These are phyloP conservation scores for Chaunax sp. DNA, from an alignment of 2,797 vertebrate genomes.

Conservation along the genomic window DNA sequence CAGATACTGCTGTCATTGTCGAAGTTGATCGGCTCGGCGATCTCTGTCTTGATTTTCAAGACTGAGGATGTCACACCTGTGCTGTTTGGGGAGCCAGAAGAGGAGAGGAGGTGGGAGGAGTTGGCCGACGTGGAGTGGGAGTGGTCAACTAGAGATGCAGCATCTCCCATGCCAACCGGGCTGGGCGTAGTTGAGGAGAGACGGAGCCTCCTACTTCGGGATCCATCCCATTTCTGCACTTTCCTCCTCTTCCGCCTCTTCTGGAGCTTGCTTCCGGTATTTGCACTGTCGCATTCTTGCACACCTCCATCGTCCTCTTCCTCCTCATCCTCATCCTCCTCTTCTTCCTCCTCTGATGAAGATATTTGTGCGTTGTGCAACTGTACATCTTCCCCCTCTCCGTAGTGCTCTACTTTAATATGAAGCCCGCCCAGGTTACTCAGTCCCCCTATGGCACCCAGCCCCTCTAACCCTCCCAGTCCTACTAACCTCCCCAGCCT, in stretches of 20 bases:
- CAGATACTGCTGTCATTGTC: constrained; percentile 99
- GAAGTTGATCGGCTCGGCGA: constrained; percentile 98
- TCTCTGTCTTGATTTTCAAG: constrained; percentile 99
- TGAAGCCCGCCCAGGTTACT: constrained; percentile 91
- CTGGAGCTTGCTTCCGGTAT: constrained; percentile 87
- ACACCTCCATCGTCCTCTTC: constrained; percentile 77
- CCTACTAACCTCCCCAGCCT: constrained; percentile 71
- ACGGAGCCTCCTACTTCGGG: constrained; percentile 78
- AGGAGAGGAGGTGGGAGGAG: constrained; percentile 78
- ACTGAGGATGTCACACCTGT: constrained; percentile 82
- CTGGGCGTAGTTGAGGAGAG: constrained; percentile 89
- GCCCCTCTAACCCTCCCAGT: constrained; percentile 84
- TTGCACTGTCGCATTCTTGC: constrained; percentile 88
- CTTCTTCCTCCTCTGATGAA: constrained; percentile 78
- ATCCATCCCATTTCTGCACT: constrained; percentile 92
- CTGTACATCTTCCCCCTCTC: constrained; percentile 91
- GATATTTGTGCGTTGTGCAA: constrained; percentile 90
- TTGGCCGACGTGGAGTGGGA: constrained; percentile 70
- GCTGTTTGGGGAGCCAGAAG: constrained; percentile 89
- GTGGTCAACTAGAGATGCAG: constrained; percentile 87
- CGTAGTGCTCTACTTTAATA: constrained; percentile 97
- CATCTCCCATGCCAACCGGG: constrained; percentile 86
- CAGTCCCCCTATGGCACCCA: constrained; percentile 83
- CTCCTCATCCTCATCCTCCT: constrained; percentile 54
- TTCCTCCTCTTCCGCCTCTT: constrained; percentile 95